Base-by-base conservation (phyloP, 2,113 vertebrate species). In the Neofelis nebulosa region DNA sequence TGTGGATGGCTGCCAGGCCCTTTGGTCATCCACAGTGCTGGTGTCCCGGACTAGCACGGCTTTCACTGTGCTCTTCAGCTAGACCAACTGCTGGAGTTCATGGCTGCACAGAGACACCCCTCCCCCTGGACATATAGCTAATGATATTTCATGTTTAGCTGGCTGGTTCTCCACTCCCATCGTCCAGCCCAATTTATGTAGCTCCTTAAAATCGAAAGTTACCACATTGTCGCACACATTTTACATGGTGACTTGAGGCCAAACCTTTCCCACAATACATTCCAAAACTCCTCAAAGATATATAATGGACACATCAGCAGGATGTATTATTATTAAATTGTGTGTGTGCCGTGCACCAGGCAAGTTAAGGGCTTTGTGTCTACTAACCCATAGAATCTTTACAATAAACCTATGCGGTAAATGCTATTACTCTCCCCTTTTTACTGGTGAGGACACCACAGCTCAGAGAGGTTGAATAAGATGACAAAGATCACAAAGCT, bases 1-100 rank as follows among this genome's bases (percentile, higher is more conserved):
- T 23, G 33, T 29, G 57, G 19, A 63, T 27, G 57, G 50, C 38
- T 63, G 4, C 52, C 36, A 55, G 13, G 11, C 36, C 61, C 15
- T 15, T 25, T 21, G 29, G 13, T 50, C 38, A 45, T 21, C n/a
- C 16, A 25, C 7, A 78, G 36, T n/a, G 55, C 29, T 61, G 27
- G 13, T 16, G 4, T 31, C 78, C 12, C 4, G 21, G 16, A 41
- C 8, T 2, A 11, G 65, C 0, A 36, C 0, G 23, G 7, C 21
- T n/a, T 71, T 33, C 3, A 23, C 19, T 89, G 16, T 48, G 2
- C 3, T 91, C 19, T 91, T 87, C 21, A 69, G 41, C 7, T 36
- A 73, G 12, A 86, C 33, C 13, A 78, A 15, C 12, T 23, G 11
- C 14, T 41, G 25, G 52, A 78, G 74, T 7, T 25, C 6, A 11